Conservation (phyloP, 2,797 vertebrate species). For the Molossus molossus region DNA sequence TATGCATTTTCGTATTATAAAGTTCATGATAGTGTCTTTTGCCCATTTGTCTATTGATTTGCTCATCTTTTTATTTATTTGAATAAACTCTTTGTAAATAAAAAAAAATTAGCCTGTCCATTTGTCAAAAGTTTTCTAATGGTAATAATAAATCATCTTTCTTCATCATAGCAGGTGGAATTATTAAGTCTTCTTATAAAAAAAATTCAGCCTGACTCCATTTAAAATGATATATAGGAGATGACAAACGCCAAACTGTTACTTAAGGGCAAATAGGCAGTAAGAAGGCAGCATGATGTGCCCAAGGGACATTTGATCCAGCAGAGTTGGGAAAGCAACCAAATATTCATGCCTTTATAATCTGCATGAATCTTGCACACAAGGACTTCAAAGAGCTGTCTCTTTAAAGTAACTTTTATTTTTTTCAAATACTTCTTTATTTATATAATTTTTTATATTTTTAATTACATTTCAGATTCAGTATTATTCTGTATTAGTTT, state of each 20-base stretch:
- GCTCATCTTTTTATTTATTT: conserved; percentile 58
- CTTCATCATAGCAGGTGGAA: conserved; percentile 66
- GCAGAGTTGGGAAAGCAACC: neutral
- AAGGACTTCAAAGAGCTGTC: neutral
- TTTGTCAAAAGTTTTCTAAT: conserved; percentile 67
- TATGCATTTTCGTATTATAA: neutral
- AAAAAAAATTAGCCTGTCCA: conserved; percentile 39
- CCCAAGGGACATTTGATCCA: conserved; percentile 24
- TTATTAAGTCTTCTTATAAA: conserved; percentile 66
- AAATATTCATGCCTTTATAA: neutral
- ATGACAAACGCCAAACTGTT: conserved; percentile 48
- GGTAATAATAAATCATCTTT: conserved; percentile 64
- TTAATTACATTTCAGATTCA: neutral
- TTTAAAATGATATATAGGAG: conserved; percentile 48
- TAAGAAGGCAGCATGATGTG: neutral
- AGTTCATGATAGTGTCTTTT: neutral
- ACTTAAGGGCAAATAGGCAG: conserved; percentile 6
- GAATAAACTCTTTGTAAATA: conserved; percentile 58
- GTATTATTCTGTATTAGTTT: neutral
- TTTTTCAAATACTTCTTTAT: neutral
- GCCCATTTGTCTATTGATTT: conserved; percentile 59
- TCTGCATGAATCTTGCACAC: neutral
- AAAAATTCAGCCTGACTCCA: conserved; percentile 59
- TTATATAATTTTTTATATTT: neutral
- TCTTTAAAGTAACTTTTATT: neutral